These are phyloP conservation scores for Chloromyia formosa DNA, from an alignment of 2,888 invertebrate species.

Conservation along the genomic window DNA sequence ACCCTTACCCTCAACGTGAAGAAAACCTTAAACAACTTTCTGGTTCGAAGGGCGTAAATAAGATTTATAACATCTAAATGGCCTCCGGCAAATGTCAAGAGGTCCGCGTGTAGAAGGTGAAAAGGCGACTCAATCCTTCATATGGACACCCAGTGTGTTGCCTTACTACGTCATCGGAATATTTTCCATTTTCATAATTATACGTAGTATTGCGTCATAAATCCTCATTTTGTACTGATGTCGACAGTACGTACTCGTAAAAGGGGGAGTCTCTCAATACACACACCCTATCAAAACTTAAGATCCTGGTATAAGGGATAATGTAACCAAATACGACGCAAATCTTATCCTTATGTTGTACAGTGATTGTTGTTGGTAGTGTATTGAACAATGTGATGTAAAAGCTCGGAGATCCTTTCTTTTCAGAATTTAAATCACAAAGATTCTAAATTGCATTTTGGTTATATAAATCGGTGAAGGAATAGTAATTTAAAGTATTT, in stretches of 20 bases:
- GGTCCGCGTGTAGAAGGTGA: constrained; percentile 3
- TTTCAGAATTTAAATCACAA: too few relatives aligned
- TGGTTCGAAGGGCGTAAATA: constrained; percentile 39
- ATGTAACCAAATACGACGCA: too few relatives aligned
- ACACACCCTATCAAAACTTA: not conserved
- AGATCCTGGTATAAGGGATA: too few relatives aligned
- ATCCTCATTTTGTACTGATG: constrained; percentile 33
- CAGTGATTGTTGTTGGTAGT: too few relatives aligned
- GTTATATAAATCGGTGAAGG: too few relatives aligned
- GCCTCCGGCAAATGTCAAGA: not conserved
- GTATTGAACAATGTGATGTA: too few relatives aligned
- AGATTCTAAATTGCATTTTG: too few relatives aligned
- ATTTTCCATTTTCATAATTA: constrained; percentile 42
- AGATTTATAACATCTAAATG: constrained; percentile 34
- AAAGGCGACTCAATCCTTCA: not conserved
- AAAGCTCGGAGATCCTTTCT: too few relatives aligned
- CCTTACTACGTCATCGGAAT: constrained; percentile 21
- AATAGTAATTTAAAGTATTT: too few relatives aligned
- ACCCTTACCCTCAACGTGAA: constrained; percentile 34
- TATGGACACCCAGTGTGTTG: not conserved
- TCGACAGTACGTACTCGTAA: constrained; percentile 20
- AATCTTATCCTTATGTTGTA: too few relatives aligned
- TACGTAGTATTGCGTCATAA: constrained; percentile 37
- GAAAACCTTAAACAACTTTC: constrained; percentile 22
- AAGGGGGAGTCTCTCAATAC: not conserved